Evolutionary conservation across 2,888 invertebrate species (phyloP).

Genomic region (Macrosiphum euphorbiae): DNA sequence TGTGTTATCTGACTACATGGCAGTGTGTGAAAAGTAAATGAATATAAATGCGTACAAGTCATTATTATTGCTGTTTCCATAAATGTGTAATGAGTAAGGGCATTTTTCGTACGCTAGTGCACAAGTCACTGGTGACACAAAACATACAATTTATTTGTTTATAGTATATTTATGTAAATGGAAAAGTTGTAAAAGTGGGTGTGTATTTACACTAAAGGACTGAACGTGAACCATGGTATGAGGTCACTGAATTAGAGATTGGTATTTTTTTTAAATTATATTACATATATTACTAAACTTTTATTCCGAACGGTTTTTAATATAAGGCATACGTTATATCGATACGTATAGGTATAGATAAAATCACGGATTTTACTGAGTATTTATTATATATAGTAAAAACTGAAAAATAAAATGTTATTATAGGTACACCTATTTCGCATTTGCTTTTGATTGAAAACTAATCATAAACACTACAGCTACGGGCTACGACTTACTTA

Average conservation of each 20-base stretch:
- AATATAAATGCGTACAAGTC: not conserved
- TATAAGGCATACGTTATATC: not conserved
- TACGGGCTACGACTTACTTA: not conserved
- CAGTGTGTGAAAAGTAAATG: not conserved
- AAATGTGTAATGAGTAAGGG: not conserved
- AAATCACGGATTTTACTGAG: not conserved
- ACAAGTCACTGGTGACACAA: conserved; percentile 21
- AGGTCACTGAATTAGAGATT: not conserved
- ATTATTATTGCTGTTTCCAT: not conserved
- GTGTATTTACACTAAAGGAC: not conserved
- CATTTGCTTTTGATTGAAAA: not conserved
- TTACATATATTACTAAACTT: not conserved
- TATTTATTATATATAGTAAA: not conserved
- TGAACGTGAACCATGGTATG: not conserved
- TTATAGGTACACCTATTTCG: too few relatives aligned
- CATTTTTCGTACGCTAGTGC: conserved; percentile 12
- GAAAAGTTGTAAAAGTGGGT: not conserved
- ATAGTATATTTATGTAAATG: conserved; percentile 23
- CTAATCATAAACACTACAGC: not conserved
- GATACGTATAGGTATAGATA: too few relatives aligned
- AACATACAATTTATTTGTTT: conserved; percentile 27
- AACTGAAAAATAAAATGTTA: not conserved
- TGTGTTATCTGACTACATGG: not conserved
- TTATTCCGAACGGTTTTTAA: not conserved
- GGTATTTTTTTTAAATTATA: not conserved